These are phyloP conservation scores for Odontamblyopus rebecca DNA, from an alignment of 2,797 vertebrate genomes.

Conservation along the genomic window DNA sequence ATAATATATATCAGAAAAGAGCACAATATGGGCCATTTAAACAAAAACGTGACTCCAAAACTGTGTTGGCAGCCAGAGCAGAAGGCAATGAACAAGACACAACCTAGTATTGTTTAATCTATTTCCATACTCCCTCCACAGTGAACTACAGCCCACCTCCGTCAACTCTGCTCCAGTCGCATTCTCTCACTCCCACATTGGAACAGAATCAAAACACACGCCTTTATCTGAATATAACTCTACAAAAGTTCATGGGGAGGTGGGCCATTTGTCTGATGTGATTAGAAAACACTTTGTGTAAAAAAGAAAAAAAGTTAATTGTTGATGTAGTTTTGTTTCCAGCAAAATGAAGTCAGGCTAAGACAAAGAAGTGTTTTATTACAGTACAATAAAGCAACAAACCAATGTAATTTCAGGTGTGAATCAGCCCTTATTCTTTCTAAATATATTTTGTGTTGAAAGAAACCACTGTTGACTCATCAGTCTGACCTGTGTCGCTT, in stretches of 20 bases:
- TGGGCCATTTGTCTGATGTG: background rate
- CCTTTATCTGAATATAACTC: slow-evolving; percentile 5
- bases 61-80: slow-evolving; percentile 9
- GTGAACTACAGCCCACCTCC: slow-evolving; percentile 44
- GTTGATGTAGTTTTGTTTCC: too few relatives aligned
- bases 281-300: background rate
- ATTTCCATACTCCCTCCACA: slow-evolving; percentile 27
- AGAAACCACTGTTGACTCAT: background rate
- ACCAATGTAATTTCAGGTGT: too few relatives aligned
- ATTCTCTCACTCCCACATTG: slow-evolving; percentile 44
- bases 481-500: background rate
- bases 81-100: slow-evolving; percentile 38
- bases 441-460: background rate
- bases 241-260: slow-evolving; percentile 1
- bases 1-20: too few relatives aligned
- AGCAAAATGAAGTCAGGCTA: too few relatives aligned
- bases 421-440: background rate
- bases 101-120: slow-evolving; percentile 42
- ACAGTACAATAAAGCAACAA: too few relatives aligned
- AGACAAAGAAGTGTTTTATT: too few relatives aligned
- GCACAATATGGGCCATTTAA: too few relatives aligned
- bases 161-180: slow-evolving; percentile 49
- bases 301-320: too few relatives aligned
- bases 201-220: slow-evolving; percentile 32
- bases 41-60: slow-evolving; percentile 7